Conservation (phyloP, 2,797 vertebrate genomes). For the Heliangelus exortis region DNA sequence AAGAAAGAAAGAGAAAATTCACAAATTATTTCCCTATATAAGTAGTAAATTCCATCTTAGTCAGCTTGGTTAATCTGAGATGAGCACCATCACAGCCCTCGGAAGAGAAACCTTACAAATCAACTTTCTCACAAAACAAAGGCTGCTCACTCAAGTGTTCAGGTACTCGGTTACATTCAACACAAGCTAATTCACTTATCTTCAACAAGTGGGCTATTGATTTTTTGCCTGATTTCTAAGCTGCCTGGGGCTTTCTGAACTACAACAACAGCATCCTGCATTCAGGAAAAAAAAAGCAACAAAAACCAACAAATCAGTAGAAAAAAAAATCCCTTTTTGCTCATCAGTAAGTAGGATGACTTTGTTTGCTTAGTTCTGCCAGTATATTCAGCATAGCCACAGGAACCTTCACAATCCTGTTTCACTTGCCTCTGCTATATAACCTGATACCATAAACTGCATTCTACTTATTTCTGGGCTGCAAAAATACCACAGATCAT, state of each 20-base stretch:
- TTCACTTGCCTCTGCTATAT: neutral
- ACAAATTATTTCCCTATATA: constrained; percentile 14
- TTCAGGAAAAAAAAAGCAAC: neutral
- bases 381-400: neutral
- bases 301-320: neutral
- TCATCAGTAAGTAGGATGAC: constrained; percentile 59
- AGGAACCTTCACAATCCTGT: neutral
- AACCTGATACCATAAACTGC: neutral
- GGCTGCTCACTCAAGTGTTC: constrained; percentile 76
- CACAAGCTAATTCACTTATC: constrained; percentile 82
- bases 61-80: constrained; percentile 67
- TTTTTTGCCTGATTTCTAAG: constrained; percentile 82
- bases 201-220: constrained; percentile 87
- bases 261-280: constrained; percentile 72
- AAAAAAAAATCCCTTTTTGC: constrained; percentile 69
- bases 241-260: constrained; percentile 78
- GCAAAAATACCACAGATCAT: neutral
- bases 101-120: constrained; percentile 70
- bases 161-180: constrained; percentile 81
- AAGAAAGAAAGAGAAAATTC: constrained; percentile 18
- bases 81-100: constrained; percentile 21
- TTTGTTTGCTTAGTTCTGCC: constrained; percentile 30
- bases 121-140: constrained; percentile 74
- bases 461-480: neutral
- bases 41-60: constrained; percentile 33